Evolutionary conservation across 2,113 vertebrate genomes (phyloP).

Genomic region (Scophthalmus maximus): DNA sequence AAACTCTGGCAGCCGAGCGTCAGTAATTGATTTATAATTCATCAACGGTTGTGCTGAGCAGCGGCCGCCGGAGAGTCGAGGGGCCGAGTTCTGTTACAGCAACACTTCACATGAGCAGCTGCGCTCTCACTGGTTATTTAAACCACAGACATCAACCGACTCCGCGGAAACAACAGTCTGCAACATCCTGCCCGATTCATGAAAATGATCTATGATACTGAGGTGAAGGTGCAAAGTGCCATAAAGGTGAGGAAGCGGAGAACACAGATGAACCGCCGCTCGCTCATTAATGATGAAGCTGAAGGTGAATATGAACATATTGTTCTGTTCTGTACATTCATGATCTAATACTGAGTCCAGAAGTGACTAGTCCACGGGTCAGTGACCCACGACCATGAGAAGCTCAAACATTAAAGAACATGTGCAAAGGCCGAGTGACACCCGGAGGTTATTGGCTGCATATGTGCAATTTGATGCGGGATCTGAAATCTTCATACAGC

Average conservation of each 20-base stretch:
- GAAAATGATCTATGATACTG: conserved; percentile 76
- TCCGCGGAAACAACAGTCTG: conserved; percentile 39
- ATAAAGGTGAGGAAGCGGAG: conserved; percentile 62
- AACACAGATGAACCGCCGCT: conserved; percentile 45
- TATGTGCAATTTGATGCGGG: too few species aligned
- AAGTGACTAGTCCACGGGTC: too few species aligned
- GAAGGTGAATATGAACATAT: conserved; percentile 37
- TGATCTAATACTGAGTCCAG: too few species aligned
- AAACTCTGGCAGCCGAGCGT: conserved; percentile 71
- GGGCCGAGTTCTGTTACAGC: conserved; percentile 58
- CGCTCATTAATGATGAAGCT: conserved; percentile 46
- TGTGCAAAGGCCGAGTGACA: background rate
- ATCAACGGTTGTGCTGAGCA: conserved; percentile 68
- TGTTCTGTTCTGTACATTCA: background rate
- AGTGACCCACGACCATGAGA: background rate
- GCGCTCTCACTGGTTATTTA: conserved; percentile 56
- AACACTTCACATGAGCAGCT: conserved; percentile 52
- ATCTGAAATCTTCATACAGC: background rate
- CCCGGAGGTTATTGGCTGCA: background rate
- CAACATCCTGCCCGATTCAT: conserved; percentile 63
- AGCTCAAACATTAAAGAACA: background rate
- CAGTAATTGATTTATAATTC: conserved; percentile 83
- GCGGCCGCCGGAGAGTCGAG: conserved; percentile 57
- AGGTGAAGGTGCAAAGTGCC: conserved; percentile 72
- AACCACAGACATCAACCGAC: conserved; percentile 54